Base-by-base conservation (phyloP, 2,888 invertebrate genomes). In the Dorcus hopei region DNA sequence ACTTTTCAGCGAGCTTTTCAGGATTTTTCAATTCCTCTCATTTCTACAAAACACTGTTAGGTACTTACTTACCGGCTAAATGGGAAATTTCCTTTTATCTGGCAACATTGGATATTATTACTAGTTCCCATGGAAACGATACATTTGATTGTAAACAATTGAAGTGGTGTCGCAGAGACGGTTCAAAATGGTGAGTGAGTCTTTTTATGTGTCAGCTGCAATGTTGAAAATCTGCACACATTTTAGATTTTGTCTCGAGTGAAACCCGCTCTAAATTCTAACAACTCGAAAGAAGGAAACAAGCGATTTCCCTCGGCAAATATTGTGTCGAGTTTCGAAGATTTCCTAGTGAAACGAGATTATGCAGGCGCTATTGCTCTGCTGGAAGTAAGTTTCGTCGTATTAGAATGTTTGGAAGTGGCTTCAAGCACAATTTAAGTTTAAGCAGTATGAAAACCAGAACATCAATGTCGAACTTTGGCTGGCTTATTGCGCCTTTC, bases 401-500 rank as follows among this genome's bases (percentile, higher is more conserved):
- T 7, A 26, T 26, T 33, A 6, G 19, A 19, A 40, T 47, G 40
- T 43, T 43, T 48, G 23, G 5, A n/a, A 45, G 11, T 45, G n/a
- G 16, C 9, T 51, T 16, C 6, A 19, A 33, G 7, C 26, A 33
- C 26, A 33, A 33, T 74, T 78, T 63, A 70, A 85, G 84, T 86
- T 84, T 73, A 80, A 81, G 69, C 80, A 82, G 69, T 79, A 78
- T 64, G 81, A 82, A 19, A 81, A 82, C 64, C 77, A 77, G 38
- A 80, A 77, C 62, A 70, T 79, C n/a, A 80, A 82, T 59, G 80
- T 81, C 11, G 89, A 91, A 53, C 81, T 91, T 66, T 98, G 98
- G 97, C 86, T 93, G 61, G 97, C 93, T 0, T 97, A 95, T 80
- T 96, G 97, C 77, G 89, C 91, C 70, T 99, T 97, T 79, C 97